Conservation (phyloP, 2,113 vertebrate genomes). For the Microcebus ravelobensis region DNA sequence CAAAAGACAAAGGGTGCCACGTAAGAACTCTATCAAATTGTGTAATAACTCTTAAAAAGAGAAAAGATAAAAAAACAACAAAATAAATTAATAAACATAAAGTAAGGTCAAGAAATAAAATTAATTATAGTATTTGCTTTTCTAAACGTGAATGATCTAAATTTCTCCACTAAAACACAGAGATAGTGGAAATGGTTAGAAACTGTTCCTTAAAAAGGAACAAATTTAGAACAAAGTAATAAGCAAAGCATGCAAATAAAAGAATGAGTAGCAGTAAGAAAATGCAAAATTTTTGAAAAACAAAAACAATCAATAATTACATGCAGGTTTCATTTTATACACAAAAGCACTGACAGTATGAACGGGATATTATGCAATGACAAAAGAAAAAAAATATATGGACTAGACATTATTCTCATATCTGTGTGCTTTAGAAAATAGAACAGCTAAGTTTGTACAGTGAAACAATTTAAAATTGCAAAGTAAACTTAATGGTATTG, state of each 20-base stretch:
- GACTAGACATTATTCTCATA: background rate
- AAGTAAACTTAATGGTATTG: background rate
- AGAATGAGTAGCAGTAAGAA: background rate
- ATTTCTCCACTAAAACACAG: background rate
- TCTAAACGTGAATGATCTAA: background rate
- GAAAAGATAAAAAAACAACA: too few species aligned
- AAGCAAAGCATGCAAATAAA: background rate
- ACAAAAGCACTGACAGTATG: background rate
- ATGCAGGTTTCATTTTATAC: background rate
- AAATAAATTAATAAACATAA: background rate
- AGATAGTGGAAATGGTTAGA: background rate
- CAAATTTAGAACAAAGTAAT: background rate
- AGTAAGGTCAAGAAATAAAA: background rate
- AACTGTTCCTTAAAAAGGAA: background rate
- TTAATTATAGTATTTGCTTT: background rate
- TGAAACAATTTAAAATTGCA: background rate
- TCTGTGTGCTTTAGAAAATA: background rate
- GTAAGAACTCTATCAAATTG: background rate
- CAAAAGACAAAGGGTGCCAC: background rate
- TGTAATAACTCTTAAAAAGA: background rate
- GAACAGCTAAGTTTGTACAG: background rate
- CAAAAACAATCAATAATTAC: background rate
- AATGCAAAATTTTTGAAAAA: background rate
- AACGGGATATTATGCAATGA: background rate
- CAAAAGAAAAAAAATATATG: background rate